phyloP scores from a whole-genome alignment of 1,140 invertebrate species.

The Danaus plexippus region DNA sequence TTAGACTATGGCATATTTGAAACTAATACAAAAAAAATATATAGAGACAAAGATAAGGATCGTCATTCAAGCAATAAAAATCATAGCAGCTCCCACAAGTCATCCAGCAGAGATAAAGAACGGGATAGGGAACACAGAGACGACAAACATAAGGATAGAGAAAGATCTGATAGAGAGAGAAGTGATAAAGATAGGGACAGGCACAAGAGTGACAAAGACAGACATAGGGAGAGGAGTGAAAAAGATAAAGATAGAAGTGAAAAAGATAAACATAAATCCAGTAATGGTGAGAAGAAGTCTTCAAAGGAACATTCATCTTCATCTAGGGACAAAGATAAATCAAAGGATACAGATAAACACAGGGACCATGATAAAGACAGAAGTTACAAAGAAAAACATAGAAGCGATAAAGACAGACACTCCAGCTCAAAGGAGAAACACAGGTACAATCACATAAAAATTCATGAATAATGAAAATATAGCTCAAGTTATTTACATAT shows the following conservation, averaged over 20 bases:
- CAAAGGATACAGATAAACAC: conserved; percentile 67
- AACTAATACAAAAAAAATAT: background rate
- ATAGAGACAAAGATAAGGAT: conserved; percentile 67
- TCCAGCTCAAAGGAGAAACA: conserved; percentile 67
- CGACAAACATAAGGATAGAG: conserved; percentile 68
- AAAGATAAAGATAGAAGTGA: conserved; percentile 69
- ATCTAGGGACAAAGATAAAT: conserved; percentile 70
- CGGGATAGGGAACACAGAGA: conserved; percentile 49
- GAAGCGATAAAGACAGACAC: conserved; percentile 68
- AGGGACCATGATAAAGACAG: conserved; percentile 66
- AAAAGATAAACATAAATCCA: conserved; percentile 45
- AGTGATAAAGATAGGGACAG: conserved; percentile 63
- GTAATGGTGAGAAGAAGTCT: conserved; percentile 41
- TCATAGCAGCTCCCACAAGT: conserved; percentile 76
- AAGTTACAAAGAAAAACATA: conserved; percentile 71
- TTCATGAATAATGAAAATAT: too few relatives aligned
- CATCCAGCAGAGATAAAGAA: conserved; percentile 75
- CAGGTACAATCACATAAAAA: conserved; percentile 28
- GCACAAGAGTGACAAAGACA: conserved; percentile 54
- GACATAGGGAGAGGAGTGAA: conserved; percentile 70
- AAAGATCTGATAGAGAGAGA: conserved; percentile 72
- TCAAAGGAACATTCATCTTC: conserved; percentile 50
- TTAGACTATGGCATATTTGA: too few relatives aligned
- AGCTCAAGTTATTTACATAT: too few relatives aligned
- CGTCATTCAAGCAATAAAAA: conserved; percentile 71